These are phyloP conservation scores for Himalopsyche phryganea DNA, from an alignment of 1,140 invertebrate species.

Conservation along the genomic window DNA sequence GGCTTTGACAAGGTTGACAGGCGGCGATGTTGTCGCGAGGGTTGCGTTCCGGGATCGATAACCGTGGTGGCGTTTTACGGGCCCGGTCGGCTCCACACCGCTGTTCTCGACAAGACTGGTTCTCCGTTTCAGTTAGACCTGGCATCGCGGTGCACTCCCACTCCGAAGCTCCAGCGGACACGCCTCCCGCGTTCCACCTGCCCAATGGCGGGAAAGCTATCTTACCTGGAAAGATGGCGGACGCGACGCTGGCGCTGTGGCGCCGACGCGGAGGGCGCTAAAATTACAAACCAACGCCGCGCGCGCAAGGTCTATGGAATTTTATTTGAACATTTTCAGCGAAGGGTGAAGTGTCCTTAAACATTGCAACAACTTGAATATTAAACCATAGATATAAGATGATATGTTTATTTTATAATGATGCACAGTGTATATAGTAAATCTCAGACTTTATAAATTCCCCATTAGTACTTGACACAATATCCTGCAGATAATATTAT, in stretches of 20 bases:
- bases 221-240: conserved; percentile 24
- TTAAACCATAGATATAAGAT: background rate
- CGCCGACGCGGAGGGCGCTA: conserved; percentile 8
- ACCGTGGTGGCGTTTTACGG: background rate
- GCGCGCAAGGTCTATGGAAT: background rate
- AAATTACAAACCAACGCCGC: background rate
- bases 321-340: background rate
- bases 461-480: no score
- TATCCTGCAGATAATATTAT: no score
- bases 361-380: background rate
- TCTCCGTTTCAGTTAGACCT: background rate
- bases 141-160: background rate
- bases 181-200: conserved; percentile 1
- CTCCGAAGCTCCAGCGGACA: background rate
- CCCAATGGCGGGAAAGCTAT: conserved; percentile 13
- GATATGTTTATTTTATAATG: background rate
- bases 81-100: conserved; percentile 1
- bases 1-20: background rate
- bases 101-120: conserved; percentile 6
- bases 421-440: background rate
- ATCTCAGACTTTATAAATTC: background rate
- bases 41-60: conserved; percentile 3
- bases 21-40: background rate
- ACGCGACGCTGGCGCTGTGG: conserved; percentile 18
- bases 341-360: background rate